Base-by-base conservation (phyloP, 2,113 vertebrate genomes). In the Atrichornis clamosus region DNA sequence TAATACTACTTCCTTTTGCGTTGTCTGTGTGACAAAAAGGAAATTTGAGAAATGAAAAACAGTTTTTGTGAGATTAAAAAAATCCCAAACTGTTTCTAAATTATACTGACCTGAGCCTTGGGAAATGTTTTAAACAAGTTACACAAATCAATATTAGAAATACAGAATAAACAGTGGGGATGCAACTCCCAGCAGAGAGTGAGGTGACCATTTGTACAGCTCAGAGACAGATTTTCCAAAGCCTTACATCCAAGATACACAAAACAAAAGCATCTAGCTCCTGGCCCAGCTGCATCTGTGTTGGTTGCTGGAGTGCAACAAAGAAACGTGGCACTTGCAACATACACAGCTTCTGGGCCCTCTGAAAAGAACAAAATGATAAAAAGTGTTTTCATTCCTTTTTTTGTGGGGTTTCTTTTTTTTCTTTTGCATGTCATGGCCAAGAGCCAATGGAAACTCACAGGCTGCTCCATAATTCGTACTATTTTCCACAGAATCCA, bases 231-330 rank as follows among this genome's bases (percentile, higher is more conserved):
- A 93, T 95, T 97, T 96, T 95, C 95, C 94, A 52, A 68, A 76
- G 75, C 32, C 56, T 87, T 50, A 47, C 23, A 74, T 97, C 95
- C 96, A 96, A 96, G 55, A 92, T 94, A 94, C 63, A 94, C 94
- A 97, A 90, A 56, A 60, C 0, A 0, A 41, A 77, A 63, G 79
- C 60, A 93, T 93, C 62, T 85, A 93, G 63, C 56, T 89, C 60
- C 83, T 94, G 95, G 87, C 89, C 76, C 68, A 1, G 1, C 46
- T 94, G 18, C 55, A 56, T 94, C 63, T 89, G 37, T 92, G 65
- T 87, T 97, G 94, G 92, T 97, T 95, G 79, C 86, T 95, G 94
- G 96, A 97, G 90, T 53, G 84, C 81, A 95, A 82, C 75, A 89
- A 95, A 88, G 94, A 96, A 96, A 97, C 83, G 89, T 95, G 97